A percentile compares a stretch with the other conserved stretches of the same genome.
Evolutionary conservation across 92 coral and sea anemone genomes (phyloP).

Genomic region (Plumapathes pennacea): DNA sequence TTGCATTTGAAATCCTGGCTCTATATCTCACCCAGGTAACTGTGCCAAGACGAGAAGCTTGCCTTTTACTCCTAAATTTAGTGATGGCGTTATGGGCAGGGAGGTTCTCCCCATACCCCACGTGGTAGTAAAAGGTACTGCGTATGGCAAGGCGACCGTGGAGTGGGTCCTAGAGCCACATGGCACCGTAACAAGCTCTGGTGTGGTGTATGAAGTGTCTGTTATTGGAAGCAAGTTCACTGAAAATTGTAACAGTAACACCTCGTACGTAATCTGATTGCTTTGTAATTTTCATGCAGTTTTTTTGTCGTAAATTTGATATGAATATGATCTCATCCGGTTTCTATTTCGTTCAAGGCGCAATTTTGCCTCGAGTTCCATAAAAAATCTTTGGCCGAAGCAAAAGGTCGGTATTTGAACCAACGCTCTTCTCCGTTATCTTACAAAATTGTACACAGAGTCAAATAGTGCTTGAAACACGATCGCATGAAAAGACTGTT

Average conservation of each 20-base stretch:
- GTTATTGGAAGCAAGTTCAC: constrained; percentile 62
- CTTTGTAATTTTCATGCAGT: background rate
- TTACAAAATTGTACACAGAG: too few species aligned
- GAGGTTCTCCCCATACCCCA: constrained; percentile 32
- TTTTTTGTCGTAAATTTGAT: background rate
- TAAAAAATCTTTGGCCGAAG: constrained; percentile 52
- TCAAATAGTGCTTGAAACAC: too few species aligned
- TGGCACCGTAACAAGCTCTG: constrained; percentile 13
- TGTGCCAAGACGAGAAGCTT: too few species aligned
- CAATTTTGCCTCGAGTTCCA: constrained; percentile 43
- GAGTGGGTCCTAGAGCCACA: constrained; percentile 54
- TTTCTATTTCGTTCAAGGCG: constrained; percentile 9
- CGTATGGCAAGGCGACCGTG: constrained; percentile 44
- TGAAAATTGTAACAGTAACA: constrained; percentile 43
- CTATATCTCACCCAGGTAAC: too few species aligned
- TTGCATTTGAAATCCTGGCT: too few species aligned
- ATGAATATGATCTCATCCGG: background rate
- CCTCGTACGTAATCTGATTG: constrained; percentile 22
- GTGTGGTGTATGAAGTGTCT: constrained; percentile 39
- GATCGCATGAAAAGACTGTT: too few species aligned
- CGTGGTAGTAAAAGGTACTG: constrained; percentile 64
- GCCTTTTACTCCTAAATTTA: too few species aligned
- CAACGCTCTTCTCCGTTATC: background rate
- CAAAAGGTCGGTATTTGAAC: constrained; percentile 12
- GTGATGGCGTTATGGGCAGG: too few species aligned